phyloP scores from a whole-genome alignment of 2,113 vertebrate species.

The Balaeniceps rex region DNA sequence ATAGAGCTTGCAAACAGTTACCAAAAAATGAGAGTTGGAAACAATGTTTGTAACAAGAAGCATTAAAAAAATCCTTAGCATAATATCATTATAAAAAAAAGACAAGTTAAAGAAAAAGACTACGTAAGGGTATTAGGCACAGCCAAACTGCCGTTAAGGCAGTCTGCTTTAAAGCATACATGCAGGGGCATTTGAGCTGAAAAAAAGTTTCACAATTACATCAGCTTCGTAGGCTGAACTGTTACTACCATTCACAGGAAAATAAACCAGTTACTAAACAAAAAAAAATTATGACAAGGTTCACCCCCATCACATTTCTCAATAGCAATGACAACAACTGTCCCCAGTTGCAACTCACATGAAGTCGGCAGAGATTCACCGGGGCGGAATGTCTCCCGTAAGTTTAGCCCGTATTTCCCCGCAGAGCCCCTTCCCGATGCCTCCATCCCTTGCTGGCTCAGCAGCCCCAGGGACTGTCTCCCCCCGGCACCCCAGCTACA shows the following conservation, averaged over 20 bases:
- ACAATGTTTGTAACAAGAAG: neutral
- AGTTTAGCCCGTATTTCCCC: neutral
- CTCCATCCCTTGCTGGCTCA: rapidly evolving
- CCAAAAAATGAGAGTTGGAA: neutral
- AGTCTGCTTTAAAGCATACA: neutral
- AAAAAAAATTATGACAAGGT: neutral
- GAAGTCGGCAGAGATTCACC: neutral
- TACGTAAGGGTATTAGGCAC: neutral
- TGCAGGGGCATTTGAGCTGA: neutral
- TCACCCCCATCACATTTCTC: neutral
- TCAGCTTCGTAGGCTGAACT: conserved; percentile 30
- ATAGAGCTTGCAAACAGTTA: neutral
- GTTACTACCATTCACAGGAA: conserved; percentile 48
- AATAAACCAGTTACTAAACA: conserved; percentile 12
- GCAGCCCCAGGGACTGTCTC: rapidly evolving
- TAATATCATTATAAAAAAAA: neutral
- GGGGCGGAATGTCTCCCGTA: neutral
- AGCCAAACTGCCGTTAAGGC: neutral
- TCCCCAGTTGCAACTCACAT: neutral
- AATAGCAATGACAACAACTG: neutral
- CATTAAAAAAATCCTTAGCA: neutral
- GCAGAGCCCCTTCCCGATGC: neutral
- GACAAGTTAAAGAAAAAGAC: neutral
- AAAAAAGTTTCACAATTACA: conserved; percentile 26
- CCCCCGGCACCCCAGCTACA: neutral